phyloP scores from a whole-genome alignment of 2,888 invertebrate genomes.

The Phengaris alcon region DNA sequence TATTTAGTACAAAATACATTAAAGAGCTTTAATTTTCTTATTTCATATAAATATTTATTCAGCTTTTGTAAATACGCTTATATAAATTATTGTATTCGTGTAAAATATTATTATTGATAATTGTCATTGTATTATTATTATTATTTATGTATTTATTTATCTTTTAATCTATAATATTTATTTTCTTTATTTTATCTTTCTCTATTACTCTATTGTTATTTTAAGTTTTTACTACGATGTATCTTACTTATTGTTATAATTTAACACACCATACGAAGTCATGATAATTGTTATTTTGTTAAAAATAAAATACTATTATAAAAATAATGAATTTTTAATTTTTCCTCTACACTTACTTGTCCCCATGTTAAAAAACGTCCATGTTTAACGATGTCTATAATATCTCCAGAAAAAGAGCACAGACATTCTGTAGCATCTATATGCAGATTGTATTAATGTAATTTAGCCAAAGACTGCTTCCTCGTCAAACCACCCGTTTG shows the following conservation, averaged over 20 bases:
- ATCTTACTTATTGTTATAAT: constrained; percentile 43
- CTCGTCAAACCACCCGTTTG: no score
- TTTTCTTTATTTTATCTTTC: neutral
- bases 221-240: neutral
- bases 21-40: constrained; percentile 3
- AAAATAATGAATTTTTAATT: neutral
- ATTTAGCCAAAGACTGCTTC: no score
- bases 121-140: constrained; percentile 19
- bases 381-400: neutral
- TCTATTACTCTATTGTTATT: neutral
- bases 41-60: constrained; percentile 3
- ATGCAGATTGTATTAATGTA: no score
- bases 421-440: no score
- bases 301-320: constrained; percentile 16
- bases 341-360: neutral
- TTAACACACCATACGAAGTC: constrained; percentile 33
- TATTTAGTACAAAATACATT: constrained; percentile 5
- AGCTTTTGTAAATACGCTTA: constrained; percentile 28
- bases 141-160: constrained; percentile 1
- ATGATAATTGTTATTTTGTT: constrained; percentile 32
- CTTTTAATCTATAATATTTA: neutral
- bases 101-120: constrained; percentile 27
- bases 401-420: no score
- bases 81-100: constrained; percentile 19
- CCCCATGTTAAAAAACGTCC: no score